Evolutionary conservation across 2,113 vertebrate species (phyloP), one percentile per base, ranked within the genome.

Genomic region (Sturnus vulgaris): DNA sequence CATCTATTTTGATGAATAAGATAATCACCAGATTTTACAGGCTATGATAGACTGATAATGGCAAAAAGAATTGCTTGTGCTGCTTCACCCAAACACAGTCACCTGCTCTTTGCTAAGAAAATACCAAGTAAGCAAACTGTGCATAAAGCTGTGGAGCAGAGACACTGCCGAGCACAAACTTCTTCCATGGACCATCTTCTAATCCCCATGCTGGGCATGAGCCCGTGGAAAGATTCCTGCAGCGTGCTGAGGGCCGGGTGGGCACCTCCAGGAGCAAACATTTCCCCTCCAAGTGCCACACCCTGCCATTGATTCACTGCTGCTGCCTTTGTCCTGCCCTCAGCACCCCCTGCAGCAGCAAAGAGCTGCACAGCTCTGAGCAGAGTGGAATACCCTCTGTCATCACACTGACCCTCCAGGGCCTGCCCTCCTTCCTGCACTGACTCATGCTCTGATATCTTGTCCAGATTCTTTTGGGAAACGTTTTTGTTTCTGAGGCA

Each of bases 331-430:
- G 49, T 47, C 53, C 68, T 57, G 22, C 33, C 52, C 39, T 15
- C 72, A 55, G 9, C 30, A 57, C 27, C 52, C 40, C 52, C 81
- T 56, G 28, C 92, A 95, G 9, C 64, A 89, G 79, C 82, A 79
- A 92, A 83, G 90, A 95, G 90, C 95, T 96, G 96, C 86, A 84
- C 47, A 71, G 72, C 71, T 85, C 13, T 24, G 12, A 93, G 91
- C 65, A 77, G 33, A 95, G 46, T n/a, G 78, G 96, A 63, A 72
- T 82, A 66, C 81, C 68, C 75, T 11, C 92, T 66, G n/a, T 42
- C 86, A 76, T n/a, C 64, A 65, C 0, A 0, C 23, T 82, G 69
- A 86, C 83, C 91, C 82, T 75, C 60, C 77, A 30, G 35, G 31
- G 65, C 81, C 60, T 68, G 69, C 56, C 61, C 77, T 77, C 53